Percentiles rank a stretch among this genome's conserved stretches.
Conservation (phyloP, 1,140 invertebrate genomes). For the Argopecten irradians region DNA sequence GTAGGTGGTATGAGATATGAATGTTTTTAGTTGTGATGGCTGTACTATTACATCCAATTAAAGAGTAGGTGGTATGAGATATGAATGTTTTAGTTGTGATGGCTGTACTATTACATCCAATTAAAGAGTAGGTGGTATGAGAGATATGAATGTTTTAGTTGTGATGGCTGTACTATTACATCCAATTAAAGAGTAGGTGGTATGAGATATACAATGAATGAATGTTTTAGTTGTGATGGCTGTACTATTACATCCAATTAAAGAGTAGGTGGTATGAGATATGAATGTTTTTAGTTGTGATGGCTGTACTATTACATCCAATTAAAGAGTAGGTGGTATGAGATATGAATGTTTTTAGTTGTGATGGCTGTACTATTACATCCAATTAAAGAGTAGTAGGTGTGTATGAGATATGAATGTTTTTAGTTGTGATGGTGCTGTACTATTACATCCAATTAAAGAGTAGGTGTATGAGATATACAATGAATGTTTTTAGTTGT, state of each 20-base stretch:
- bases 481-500: background rate
- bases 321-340: too few species aligned
- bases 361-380: background rate
- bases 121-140: too few species aligned
- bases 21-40: background rate
- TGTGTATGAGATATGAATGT: background rate
- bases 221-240: background rate
- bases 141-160: background rate
- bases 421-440: background rate
- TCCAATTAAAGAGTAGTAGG: too few species aligned
- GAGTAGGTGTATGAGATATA: background rate
- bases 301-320: background rate
- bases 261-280: background rate
- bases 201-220: background rate
- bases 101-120: background rate
- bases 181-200: too few species aligned
- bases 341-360: background rate
- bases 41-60: background rate
- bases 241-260: background rate
- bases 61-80: background rate
- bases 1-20: background rate
- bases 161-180: background rate
- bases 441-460: background rate
- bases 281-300: background rate
- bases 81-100: background rate